Evolutionary conservation across 2,797 vertebrate genomes (phyloP).

Genomic region (Erethizon dorsatum): DNA sequence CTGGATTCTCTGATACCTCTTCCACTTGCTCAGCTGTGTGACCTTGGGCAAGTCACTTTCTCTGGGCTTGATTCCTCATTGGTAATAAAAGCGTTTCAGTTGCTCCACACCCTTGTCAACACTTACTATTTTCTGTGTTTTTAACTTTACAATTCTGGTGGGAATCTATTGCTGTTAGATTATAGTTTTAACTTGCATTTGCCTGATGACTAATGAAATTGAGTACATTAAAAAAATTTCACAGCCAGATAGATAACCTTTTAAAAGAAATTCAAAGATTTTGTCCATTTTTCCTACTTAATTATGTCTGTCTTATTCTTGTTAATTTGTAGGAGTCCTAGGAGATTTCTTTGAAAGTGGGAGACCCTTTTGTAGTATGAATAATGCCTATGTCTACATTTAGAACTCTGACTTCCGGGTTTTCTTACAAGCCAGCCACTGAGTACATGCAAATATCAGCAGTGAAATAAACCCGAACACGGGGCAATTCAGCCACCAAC

Average conservation of each 20-base stretch:
- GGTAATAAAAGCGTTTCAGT: neutral
- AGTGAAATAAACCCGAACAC: neutral
- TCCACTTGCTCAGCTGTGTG: neutral
- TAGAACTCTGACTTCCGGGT: constrained; percentile 7
- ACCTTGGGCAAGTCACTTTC: neutral
- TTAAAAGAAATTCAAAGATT: constrained; percentile 34
- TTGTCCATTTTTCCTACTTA: neutral
- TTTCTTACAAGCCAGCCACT: constrained; percentile 5
- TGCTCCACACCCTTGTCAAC: neutral
- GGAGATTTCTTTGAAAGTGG: neutral
- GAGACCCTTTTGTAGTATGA: neutral
- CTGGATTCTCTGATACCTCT: neutral
- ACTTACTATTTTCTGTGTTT: neutral
- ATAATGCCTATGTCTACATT: neutral
- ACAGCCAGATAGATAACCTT: neutral
- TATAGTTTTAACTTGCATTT: constrained; percentile 31
- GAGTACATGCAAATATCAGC: neutral
- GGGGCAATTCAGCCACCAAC: neutral
- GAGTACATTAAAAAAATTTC: neutral
- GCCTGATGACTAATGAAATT: neutral
- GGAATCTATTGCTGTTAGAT: neutral
- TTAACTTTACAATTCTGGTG: neutral
- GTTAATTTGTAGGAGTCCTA: neutral
- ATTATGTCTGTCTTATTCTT: neutral
- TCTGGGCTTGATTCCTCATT: neutral